A percentile compares a stretch with the other conserved stretches of the same genome.
phyloP scores from a whole-genome alignment of 2,797 vertebrate genomes.

The Coreius guichenoti region DNA sequence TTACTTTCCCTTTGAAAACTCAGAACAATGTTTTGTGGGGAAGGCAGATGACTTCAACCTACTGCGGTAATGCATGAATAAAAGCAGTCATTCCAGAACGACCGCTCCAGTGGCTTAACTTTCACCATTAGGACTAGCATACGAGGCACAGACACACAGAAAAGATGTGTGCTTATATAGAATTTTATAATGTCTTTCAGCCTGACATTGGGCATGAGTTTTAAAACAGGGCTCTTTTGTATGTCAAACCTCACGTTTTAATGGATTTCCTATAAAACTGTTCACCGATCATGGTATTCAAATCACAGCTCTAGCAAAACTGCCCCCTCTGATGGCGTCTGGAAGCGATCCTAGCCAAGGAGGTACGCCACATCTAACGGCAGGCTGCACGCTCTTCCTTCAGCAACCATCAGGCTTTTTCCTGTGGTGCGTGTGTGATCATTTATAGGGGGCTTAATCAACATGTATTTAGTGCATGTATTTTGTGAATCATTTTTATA shows the following conservation, averaged over 20 bases:
- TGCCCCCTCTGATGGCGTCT: conserved; percentile 77
- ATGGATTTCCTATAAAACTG: conserved; percentile 80
- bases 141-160: conserved; percentile 27
- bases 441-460: conserved; percentile 81
- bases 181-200: conserved; percentile 73
- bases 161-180: conserved; percentile 67
- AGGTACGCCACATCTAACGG: conserved; percentile 81
- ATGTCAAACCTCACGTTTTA: conserved; percentile 80
- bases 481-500: conserved; percentile 75
- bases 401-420: conserved; percentile 73
- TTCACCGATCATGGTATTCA: conserved; percentile 81
- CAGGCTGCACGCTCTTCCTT: conserved; percentile 71
- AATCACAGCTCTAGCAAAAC: conserved; percentile 77
- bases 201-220: conserved; percentile 75
- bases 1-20: conserved; percentile 59
- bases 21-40: conserved; percentile 30
- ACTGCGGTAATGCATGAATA: neutral
- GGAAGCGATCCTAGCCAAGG: conserved; percentile 78
- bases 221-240: conserved; percentile 81
- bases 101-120: conserved; percentile 12
- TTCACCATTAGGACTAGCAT: conserved; percentile 27
- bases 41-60: conserved; percentile 25
- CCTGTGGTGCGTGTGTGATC: conserved; percentile 72
- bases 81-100: conserved; percentile 24
- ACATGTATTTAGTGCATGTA: conserved; percentile 76